These are phyloP conservation scores for Tipula lateralis DNA, from an alignment of 2,888 invertebrate genomes.

Conservation along the genomic window DNA sequence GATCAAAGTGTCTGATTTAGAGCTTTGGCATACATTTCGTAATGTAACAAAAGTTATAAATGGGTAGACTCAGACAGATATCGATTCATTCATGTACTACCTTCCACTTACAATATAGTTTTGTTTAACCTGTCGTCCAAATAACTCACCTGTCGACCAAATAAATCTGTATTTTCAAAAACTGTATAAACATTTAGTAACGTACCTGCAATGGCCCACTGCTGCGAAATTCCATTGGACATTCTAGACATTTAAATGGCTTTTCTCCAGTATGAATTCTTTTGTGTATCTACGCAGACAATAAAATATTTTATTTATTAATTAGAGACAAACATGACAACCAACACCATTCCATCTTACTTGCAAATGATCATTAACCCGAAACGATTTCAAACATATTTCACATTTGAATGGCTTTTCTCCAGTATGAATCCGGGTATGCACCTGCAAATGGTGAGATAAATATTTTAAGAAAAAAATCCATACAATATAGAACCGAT, in stretches of 20 bases:
- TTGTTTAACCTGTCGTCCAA: too few species aligned
- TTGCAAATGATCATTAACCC: neutral
- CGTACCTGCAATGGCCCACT: neutral
- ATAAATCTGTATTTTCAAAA: too few species aligned
- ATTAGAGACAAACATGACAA: neutral
- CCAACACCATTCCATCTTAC: neutral
- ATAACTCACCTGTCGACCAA: too few species aligned
- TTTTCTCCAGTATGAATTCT: neutral
- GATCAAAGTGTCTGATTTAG: too few species aligned
- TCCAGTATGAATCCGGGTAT: neutral
- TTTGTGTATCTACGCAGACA: neutral
- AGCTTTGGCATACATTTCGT: too few species aligned
- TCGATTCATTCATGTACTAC: too few species aligned
- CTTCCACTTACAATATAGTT: too few species aligned
- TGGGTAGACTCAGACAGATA: too few species aligned
- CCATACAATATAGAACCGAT: neutral
- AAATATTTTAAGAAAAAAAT: neutral
- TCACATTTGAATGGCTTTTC: slow-evolving; percentile 2
- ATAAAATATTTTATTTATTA: neutral
- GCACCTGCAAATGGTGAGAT: neutral
- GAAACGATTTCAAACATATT: neutral
- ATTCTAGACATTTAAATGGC: neutral
- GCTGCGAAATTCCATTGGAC: neutral
- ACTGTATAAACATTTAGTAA: too few species aligned
- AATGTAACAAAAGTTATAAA: too few species aligned